phyloP scores from a whole-genome alignment of 2,888 invertebrate species.

The Andrena haemorrhoa region DNA sequence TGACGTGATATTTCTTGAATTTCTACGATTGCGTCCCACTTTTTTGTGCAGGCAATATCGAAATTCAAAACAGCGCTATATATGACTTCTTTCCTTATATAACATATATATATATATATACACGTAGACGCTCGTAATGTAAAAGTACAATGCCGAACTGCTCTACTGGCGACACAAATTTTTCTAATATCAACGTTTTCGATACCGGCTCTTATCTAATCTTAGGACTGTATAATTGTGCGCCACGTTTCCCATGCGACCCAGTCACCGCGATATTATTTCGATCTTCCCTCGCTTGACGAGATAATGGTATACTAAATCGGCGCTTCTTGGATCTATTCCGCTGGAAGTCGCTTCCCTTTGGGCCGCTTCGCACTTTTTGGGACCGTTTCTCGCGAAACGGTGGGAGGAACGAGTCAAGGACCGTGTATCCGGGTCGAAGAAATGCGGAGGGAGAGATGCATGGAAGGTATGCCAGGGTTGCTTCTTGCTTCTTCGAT shows the following conservation, averaged over 20 bases:
- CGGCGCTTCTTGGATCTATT: not conserved
- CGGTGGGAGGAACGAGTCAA: slow-evolving; percentile 26
- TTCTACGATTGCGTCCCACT: not conserved
- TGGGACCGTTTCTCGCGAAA: too few species aligned
- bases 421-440: slow-evolving; percentile 66
- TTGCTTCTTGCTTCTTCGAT: slow-evolving; percentile 80
- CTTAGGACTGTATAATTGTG: slow-evolving; percentile 27
- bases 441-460: slow-evolving; percentile 62
- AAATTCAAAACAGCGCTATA: not conserved
- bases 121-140: too few species aligned
- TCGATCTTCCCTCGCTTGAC: not conserved
- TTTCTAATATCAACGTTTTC: slow-evolving; percentile 26
- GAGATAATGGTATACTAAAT: not conserved
- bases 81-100: not conserved
- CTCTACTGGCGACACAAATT: slow-evolving; percentile 34
- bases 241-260: slow-evolving; percentile 9
- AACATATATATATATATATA: not conserved
- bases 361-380: too few species aligned
- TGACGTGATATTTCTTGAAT: not conserved
- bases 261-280: slow-evolving; percentile 4
- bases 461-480: slow-evolving; percentile 76
- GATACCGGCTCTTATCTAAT: slow-evolving; percentile 50
- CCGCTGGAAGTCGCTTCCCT: too few species aligned
- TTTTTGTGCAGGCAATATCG: not conserved
- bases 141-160: not conserved